phyloP scores from a whole-genome alignment of 2,113 vertebrate genomes.

The Vicugna pacos region DNA sequence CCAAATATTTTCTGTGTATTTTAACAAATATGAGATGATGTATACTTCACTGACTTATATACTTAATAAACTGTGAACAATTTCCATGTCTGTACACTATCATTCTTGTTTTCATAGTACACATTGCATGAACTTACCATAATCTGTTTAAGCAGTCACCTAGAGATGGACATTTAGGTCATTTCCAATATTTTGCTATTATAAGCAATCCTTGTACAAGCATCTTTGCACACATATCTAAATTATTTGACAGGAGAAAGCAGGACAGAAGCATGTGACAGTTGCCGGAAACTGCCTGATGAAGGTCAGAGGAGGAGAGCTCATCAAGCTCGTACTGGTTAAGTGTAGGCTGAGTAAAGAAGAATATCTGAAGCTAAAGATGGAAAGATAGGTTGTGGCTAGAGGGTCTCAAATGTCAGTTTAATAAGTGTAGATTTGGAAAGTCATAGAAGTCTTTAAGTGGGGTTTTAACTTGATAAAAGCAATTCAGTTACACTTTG shows the following conservation, averaged over 20 bases:
- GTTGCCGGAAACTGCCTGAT: background rate
- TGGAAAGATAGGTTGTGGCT: background rate
- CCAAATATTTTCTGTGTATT: background rate
- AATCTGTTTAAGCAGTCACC: background rate
- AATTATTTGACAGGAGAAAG: background rate
- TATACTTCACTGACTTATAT: background rate
- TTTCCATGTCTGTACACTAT: background rate
- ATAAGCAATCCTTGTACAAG: background rate
- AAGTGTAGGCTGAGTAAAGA: background rate
- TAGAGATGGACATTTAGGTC: background rate
- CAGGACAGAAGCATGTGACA: background rate
- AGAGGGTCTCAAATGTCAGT: background rate
- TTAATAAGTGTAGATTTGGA: background rate
- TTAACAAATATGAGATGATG: background rate
- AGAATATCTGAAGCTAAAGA: background rate
- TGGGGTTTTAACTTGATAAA: background rate
- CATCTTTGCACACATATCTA: background rate
- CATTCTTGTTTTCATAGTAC: background rate
- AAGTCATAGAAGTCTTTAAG: background rate
- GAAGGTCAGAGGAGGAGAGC: background rate
- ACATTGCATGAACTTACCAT: background rate
- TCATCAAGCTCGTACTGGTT: background rate
- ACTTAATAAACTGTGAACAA: background rate
- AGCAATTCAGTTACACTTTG: background rate
- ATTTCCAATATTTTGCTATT: conserved; percentile 17